Base-by-base conservation (phyloP, 2,888 invertebrate species). In the Cantharis lateralis region DNA sequence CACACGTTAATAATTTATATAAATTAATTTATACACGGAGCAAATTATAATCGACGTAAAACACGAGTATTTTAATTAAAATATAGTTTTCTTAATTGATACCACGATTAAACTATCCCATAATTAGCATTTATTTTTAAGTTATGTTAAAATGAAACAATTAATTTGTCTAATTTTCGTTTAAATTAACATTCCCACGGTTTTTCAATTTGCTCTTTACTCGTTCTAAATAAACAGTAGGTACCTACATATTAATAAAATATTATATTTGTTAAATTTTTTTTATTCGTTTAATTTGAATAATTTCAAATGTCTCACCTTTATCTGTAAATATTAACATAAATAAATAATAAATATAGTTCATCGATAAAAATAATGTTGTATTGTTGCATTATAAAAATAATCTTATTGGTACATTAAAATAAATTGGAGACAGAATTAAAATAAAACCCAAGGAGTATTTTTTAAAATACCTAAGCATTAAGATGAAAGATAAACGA, bases 401-500 rank as follows among this genome's bases (percentile, higher is more conserved):
- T 48, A 48, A 48, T 48, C 48, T 48, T 48, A 48, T 48, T 48
- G 13, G 48, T 48, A n/a, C 48, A 48, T 48, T 48, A 48, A 48
- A 48, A 48, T 48, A 48, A 48, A 48, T 48, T 48, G 48, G 48
- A 48, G n/a, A n/a, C 48, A 48, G 48, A 48, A 48, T 48, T 48
- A 48, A 72, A 66, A 72, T 66, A 72, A 72, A 72, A 72, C 48
- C 48, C 48, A 48, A 48, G 48, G 48, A 48, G 48, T n/a, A 48
- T 48, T 48, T 48, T 48, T 48, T 48, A 4, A 48, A 48, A 48
- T 48, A 48, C 48, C 18, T 68, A 62, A 28, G 73, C 26, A 73
- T 73, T 69, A 68, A 73, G 73, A 73, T 73, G 7, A 15, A 63
- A 73, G 73, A 73, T 73, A 73, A 62, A 48, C n/a, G 26, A 61